Evolutionary conservation across 2,888 invertebrate species (phyloP).

Genomic region (Tetrapedia diversipes): DNA sequence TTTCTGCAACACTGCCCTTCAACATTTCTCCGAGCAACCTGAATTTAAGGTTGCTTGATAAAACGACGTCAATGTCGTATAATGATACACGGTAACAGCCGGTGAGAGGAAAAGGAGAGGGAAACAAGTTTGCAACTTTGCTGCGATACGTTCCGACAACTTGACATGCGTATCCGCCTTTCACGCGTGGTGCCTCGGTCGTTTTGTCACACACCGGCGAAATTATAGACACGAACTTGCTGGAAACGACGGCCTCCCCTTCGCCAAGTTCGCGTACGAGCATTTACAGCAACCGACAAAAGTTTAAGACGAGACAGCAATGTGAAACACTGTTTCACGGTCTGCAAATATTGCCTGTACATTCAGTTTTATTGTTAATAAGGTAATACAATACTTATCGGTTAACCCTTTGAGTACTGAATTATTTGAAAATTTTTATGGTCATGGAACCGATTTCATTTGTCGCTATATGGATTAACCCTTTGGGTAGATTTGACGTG

Average conservation of each 20-base stretch:
- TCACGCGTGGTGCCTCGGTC: not conserved
- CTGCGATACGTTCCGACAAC: not conserved
- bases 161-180: not conserved
- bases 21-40: too few relatives aligned
- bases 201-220: slow-evolving; percentile 20
- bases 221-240: slow-evolving; percentile 16
- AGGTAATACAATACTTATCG: too few relatives aligned
- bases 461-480: too few relatives aligned
- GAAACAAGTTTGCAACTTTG: slow-evolving; percentile 11
- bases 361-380: too few relatives aligned
- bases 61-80: not conserved
- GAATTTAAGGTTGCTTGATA: slow-evolving; percentile 5
- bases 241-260: slow-evolving; percentile 5
- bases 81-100: not conserved
- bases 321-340: too few relatives aligned
- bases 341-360: too few relatives aligned
- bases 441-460: too few relatives aligned
- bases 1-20: too few relatives aligned
- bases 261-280: slow-evolving; percentile 9
- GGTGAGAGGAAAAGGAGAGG: not conserved
- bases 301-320: too few relatives aligned
- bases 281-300: not conserved
- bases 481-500: too few relatives aligned
- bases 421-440: too few relatives aligned
- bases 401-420: too few relatives aligned